Percentiles rank a stretch among this genome's conserved stretches.
Evolutionary conservation across 2,888 invertebrate genomes (phyloP).

Genomic region (Cyrtodaria siliqua): DNA sequence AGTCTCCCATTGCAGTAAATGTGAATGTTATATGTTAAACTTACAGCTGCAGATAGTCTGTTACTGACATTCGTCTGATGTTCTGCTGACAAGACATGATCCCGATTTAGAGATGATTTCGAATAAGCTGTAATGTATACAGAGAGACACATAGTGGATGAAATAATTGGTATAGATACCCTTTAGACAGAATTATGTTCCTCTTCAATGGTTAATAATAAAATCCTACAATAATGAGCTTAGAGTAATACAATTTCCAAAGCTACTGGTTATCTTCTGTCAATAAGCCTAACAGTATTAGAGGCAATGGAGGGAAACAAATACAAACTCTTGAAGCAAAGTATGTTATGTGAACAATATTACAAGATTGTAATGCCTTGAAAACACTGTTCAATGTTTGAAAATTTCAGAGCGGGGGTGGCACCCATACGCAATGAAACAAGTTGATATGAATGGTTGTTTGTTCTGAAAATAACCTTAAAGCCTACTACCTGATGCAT

Average conservation of each 20-base stretch:
- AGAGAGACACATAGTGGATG: conserved; percentile 1
- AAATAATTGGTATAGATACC: not conserved
- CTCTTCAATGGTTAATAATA: not conserved
- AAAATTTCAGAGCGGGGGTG: not conserved
- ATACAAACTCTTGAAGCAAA: not conserved
- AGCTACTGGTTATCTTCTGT: not conserved
- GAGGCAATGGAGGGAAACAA: not conserved
- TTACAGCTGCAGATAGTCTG: conserved; percentile 1
- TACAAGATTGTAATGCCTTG: not conserved
- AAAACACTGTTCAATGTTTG: not conserved
- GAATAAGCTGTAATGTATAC: conserved; percentile 1
- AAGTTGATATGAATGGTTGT: not conserved
- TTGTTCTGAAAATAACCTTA: not conserved
- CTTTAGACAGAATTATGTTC: not conserved
- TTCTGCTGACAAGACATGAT: not conserved
- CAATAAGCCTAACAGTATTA: not conserved
- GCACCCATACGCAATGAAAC: not conserved
- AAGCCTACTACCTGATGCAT: not conserved
- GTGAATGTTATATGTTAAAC: not conserved
- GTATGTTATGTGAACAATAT: not conserved
- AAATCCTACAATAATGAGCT: not conserved
- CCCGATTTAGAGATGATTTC: not conserved
- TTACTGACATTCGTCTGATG: not conserved
- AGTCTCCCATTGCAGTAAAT: not conserved
- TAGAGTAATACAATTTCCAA: not conserved